Evolutionary conservation across 1,140 invertebrate genomes (phyloP).

Genomic region (Pomacea maculata): DNA sequence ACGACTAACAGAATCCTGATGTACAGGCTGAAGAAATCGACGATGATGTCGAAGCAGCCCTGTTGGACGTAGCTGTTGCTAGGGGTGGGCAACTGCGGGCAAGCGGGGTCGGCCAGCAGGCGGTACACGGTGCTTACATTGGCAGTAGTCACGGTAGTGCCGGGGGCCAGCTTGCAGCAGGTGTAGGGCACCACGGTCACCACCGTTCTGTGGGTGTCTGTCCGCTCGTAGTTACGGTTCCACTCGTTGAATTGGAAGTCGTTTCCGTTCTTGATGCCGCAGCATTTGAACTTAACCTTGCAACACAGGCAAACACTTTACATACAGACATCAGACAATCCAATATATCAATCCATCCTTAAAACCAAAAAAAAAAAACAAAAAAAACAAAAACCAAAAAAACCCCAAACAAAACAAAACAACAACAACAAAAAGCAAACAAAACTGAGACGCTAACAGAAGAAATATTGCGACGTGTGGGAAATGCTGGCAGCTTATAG

Average conservation of each 20-base stretch:
- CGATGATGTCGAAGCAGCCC: background rate
- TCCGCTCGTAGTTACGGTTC: background rate
- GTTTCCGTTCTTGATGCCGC: background rate
- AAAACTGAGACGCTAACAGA: background rate
- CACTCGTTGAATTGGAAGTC: slow-evolving; percentile 1
- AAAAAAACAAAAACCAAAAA: background rate
- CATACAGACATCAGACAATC: background rate
- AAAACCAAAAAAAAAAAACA: background rate
- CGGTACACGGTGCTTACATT: background rate
- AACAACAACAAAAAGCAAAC: no score
- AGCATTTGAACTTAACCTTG: background rate
- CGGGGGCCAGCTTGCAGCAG: background rate
- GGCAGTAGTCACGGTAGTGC: background rate
- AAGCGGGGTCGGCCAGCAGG: background rate
- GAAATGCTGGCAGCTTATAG: background rate
- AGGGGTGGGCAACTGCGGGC: background rate
- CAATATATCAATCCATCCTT: background rate
- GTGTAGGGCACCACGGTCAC: background rate
- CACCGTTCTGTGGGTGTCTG: background rate
- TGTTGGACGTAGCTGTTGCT: background rate
- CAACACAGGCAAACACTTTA: background rate
- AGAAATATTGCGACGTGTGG: background rate
- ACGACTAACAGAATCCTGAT: background rate
- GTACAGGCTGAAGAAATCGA: background rate
- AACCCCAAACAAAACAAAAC: background rate